Evolutionary conservation across 2,888 invertebrate genomes (phyloP), one percentile per base, ranked within the genome.

Genomic region (Torymus auratus): DNA sequence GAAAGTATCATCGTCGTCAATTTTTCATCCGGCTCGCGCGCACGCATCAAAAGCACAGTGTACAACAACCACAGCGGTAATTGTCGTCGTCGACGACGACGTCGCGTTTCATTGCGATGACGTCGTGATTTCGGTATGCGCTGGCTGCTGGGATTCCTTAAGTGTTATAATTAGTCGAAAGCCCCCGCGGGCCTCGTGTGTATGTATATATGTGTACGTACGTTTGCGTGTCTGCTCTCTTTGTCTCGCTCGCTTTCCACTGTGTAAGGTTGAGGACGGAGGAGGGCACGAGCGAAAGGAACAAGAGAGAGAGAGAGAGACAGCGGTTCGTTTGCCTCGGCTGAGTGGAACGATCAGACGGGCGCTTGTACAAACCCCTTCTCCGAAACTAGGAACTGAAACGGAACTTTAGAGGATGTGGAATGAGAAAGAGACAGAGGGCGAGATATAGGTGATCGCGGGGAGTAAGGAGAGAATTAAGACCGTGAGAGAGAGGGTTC

Each of bases 121-220:
- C 83, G 71, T 86, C 80, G 80, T 83, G 80, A 78, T 65, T 83
- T 68, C 28, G 84, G 82, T 69, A 85, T 85, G 84, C 83, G 79
- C 67, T 28, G 2, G 62, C 68, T 67, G 69, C 73, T 73, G 72
- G 28, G 75, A 85, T 84, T 82, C 72, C 82, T 86, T 83, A 84
- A 84, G 84, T 84, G 84, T 83, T 84, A 84, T 84, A 87, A 87
- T 87, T 86, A 86, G 82, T 83, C 71, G 81, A 68, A 82, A 79
- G 73, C 50, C 81, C 52, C 28, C 52, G 12, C 14, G 3, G 3
- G 71, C 14, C n/a, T n/a, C 15, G 10, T 23, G 13, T 55, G 14
- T 55, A 4, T 55, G 14, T 55, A 4, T 23, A 7, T 55, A 4
- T 28, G 28, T 28, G 3, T 28, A 7, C 7, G 28, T 28, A 2